Evolutionary conservation across 2,797 vertebrate species (phyloP).

Genomic region (Hydrolagus colliei): DNA sequence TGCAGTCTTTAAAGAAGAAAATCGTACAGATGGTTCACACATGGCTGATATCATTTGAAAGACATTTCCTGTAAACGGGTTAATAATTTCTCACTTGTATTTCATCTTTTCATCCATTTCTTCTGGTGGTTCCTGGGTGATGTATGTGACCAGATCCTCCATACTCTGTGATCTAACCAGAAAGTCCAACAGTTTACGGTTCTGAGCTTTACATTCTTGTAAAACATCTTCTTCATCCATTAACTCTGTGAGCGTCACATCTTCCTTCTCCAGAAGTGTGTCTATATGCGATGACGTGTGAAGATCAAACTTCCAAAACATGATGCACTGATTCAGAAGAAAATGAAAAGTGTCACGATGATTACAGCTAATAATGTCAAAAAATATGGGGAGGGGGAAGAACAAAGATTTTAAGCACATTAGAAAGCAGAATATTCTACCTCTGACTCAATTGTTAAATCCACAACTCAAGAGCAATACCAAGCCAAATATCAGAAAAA

Average conservation of each 20-base stretch:
- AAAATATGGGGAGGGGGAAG: neutral
- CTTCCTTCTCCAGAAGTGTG: conserved; percentile 92
- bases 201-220: conserved; percentile 96
- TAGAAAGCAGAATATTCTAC: neutral
- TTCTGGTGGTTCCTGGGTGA: conserved; percentile 85
- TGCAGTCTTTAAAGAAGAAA: neutral
- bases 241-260: conserved; percentile 87
- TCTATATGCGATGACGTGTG: conserved; percentile 98
- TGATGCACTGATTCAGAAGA: conserved; percentile 62
- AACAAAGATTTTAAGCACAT: neutral
- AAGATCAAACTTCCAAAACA: conserved; percentile 99
- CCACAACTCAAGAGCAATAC: neutral
- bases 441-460: neutral
- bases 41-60: neutral
- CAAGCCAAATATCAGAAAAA: neutral
- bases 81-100: conserved; percentile 81
- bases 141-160: conserved; percentile 88
- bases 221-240: conserved; percentile 98
- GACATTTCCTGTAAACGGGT: conserved; percentile 33
- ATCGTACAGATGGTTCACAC: neutral
- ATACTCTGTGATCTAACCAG: conserved; percentile 88
- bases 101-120: conserved; percentile 94
- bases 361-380: neutral
- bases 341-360: neutral
- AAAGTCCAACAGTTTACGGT: conserved; percentile 95